Conservation (phyloP, 2,797 vertebrate genomes). For the Micropoecilia bifurca region DNA sequence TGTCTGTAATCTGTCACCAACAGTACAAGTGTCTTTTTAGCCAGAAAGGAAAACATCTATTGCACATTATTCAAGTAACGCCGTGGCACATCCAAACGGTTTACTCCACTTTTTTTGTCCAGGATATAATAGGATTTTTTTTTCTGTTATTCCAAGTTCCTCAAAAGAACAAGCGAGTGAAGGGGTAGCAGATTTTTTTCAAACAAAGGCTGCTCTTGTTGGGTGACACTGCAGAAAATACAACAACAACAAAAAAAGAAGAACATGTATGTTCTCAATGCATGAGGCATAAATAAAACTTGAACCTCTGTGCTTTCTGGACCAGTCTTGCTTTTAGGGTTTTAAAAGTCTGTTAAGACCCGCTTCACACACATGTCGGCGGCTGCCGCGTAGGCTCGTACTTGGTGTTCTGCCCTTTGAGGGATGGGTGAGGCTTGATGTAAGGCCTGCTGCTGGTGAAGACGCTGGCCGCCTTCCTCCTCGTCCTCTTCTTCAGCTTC, state of each 20-base stretch:
- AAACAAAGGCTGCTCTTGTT: slow-evolving; percentile 70
- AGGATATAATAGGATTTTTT: slow-evolving; percentile 51
- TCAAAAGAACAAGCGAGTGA: slow-evolving; percentile 67
- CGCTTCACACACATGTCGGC: slow-evolving; percentile 89
- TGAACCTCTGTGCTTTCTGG: slow-evolving; percentile 59
- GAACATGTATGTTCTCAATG: slow-evolving; percentile 55
- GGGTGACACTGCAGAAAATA: slow-evolving; percentile 61
- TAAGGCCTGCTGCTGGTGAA: slow-evolving; percentile 89
- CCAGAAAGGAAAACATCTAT: slow-evolving; percentile 86
- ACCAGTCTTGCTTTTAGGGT: slow-evolving; percentile 61
- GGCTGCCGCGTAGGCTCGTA: slow-evolving; percentile 87
- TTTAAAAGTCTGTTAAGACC: slow-evolving; percentile 55
- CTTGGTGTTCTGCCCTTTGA: slow-evolving; percentile 89
- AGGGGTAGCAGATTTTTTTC: slow-evolving; percentile 51
- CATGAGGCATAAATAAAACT: slow-evolving; percentile 80
- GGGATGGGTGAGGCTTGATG: slow-evolving; percentile 91
- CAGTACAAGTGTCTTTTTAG: slow-evolving; percentile 87
- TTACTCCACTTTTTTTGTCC: slow-evolving; percentile 70
- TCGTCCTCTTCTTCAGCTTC: slow-evolving; percentile 88
- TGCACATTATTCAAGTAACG: slow-evolving; percentile 89
- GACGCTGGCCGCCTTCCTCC: slow-evolving; percentile 91
- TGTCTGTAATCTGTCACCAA: slow-evolving; percentile 85
- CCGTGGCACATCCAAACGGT: slow-evolving; percentile 71
- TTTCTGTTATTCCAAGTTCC: slow-evolving; percentile 54
- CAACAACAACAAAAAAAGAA: slow-evolving; percentile 27